phyloP scores from a whole-genome alignment of 1,140 invertebrate genomes.

The Euwallacea fornicatus region DNA sequence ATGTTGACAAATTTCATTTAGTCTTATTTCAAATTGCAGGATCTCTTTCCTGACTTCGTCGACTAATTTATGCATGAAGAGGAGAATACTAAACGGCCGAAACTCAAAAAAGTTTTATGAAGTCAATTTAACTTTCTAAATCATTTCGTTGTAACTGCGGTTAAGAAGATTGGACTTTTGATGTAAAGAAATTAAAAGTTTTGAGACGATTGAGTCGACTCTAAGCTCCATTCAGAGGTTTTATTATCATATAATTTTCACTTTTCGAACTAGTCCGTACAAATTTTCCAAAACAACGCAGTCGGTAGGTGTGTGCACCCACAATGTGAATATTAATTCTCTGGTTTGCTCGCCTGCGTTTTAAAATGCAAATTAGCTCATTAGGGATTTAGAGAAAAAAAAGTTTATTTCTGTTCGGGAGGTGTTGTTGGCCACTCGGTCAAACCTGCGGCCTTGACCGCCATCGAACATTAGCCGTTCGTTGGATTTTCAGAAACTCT shows the following conservation, averaged over 20 bases:
- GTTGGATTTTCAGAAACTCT: background rate
- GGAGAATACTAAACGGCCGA: slow-evolving; percentile 3
- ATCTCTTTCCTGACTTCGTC: background rate
- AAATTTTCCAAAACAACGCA: too few species aligned
- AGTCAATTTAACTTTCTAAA: slow-evolving; percentile 24
- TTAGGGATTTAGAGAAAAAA: background rate
- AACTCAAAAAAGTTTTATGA: slow-evolving; percentile 8
- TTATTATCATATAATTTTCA: too few species aligned
- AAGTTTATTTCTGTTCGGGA: background rate
- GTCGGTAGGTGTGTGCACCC: background rate
- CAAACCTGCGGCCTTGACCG: too few species aligned
- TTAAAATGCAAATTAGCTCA: slow-evolving; percentile 7
- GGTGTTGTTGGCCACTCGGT: background rate
- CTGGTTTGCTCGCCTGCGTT: background rate
- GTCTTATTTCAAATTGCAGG: too few species aligned
- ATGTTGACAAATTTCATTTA: too few species aligned
- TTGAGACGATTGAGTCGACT: too few species aligned
- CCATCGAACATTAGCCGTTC: too few species aligned
- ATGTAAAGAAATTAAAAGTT: background rate
- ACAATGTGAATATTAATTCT: background rate
- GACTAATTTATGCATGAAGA: slow-evolving; percentile 23
- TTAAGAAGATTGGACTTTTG: slow-evolving; percentile 15
- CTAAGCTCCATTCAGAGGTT: too few species aligned
- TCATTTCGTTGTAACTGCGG: slow-evolving; percentile 15
- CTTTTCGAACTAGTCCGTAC: too few species aligned